Percentiles rank a stretch among this genome's conserved stretches.
phyloP scores from a whole-genome alignment of 2,113 vertebrate genomes.

The Bubo bubo region DNA sequence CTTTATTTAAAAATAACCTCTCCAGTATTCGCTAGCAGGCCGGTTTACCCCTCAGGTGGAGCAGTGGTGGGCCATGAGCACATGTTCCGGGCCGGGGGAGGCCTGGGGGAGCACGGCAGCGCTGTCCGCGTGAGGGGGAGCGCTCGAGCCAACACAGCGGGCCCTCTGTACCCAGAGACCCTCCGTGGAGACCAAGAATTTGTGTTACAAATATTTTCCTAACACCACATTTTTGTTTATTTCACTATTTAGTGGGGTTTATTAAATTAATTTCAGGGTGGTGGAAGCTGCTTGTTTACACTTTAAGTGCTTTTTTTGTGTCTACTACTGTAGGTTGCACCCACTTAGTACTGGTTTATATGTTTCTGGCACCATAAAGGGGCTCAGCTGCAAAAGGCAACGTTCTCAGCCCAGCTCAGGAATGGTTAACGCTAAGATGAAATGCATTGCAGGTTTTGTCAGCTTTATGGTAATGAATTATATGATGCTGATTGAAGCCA shows the following conservation, averaged over 20 bases:
- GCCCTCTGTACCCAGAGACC: too few relatives aligned
- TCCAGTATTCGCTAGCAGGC: fast-evolving
- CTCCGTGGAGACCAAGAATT: not conserved
- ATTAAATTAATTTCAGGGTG: not conserved
- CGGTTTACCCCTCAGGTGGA: not conserved
- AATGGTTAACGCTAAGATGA: not conserved
- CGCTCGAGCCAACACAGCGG: not conserved
- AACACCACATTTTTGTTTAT: not conserved
- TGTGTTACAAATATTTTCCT: too few relatives aligned
- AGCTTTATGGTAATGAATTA: not conserved
- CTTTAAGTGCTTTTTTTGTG: not conserved
- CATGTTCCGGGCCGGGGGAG: too few relatives aligned
- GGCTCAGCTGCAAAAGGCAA: not conserved
- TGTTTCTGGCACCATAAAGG: not conserved
- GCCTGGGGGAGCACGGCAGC: too few relatives aligned
- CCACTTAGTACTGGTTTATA: fast-evolving
- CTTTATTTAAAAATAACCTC: not conserved
- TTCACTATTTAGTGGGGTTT: not conserved
- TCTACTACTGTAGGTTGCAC: not conserved
- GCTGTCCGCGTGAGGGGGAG: slow-evolving; percentile 27
- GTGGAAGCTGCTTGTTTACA: not conserved
- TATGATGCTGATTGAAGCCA: not conserved
- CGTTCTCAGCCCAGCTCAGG: not conserved
- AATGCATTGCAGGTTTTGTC: not conserved
- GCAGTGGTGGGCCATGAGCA: fast-evolving